Evolutionary conservation across 23 tunicate genomes (phyloP), one percentile per base, ranked within the genome.

Genomic region (Trididemnum clinides): DNA sequence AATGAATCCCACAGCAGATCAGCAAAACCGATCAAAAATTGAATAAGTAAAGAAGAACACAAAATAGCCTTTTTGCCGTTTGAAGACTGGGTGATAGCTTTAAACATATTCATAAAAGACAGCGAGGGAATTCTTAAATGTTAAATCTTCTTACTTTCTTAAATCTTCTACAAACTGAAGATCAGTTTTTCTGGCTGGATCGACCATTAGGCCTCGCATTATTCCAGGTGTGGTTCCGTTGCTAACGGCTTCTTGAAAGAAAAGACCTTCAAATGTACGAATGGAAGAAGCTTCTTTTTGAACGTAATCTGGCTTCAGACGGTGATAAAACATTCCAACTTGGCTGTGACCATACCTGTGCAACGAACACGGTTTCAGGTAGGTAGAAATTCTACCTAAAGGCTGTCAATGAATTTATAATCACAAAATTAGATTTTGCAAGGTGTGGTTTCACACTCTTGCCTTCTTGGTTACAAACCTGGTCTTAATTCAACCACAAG

Each of bases 281-380:
- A 85, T 37, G 2, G 38, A 51, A 19, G 89, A 57, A 2, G 23
- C 64, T 50, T 78, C 65, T 57, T 25, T 58, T n/a, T 59, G 19
- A n/a, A 30, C 6, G 64, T 85, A 90, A 22, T 85, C 86, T 1
- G 95, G 44, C 20, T 71, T 64, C 0, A 72, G 62, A 6, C 88
- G 86, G 15, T 30, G 32, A 28, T 35, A 59, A 38, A 51, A 39
- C 33, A 28, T 49, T 59, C 84, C 83, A 0, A 90, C 95, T 81
- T 87, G 89, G 33, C 84, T 81, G 84, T 93, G 98, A 12, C 98
- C 98, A 63, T 85, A 90, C 34, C 95, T 90, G 64, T 0, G 0
- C 2, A 2, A n/a, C n/a, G n/a, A n/a, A n/a, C n/a, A n/a, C n/a
- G n/a, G n/a, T n/a, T n/a, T n/a, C n/a, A n/a, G 12, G 20, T 33